Evolutionary conservation across 1,140 invertebrate species (phyloP), one percentile per base, ranked within the genome.

Genomic region (Ylistrum balloti): DNA sequence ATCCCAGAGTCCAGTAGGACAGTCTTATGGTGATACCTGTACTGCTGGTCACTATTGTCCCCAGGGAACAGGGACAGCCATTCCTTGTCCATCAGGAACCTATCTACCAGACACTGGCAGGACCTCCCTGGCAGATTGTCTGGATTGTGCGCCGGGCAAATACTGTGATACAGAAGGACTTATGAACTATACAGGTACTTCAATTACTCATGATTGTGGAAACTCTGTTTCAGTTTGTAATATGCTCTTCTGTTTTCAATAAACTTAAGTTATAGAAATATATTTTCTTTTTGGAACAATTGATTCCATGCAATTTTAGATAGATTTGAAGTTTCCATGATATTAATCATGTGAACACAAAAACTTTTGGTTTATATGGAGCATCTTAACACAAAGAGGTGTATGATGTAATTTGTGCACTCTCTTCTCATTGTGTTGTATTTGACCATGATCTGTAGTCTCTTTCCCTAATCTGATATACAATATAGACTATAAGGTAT

Each of bases 1-100:
- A 74, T 85, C 90, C 7, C 92, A 91, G 33, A 94, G 93, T 56
- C 95, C 95, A 41, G 92, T 90, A 48, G 85, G 88, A 87, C 91
- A 94, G 88, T 33, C 90, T 10, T 95, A 95, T 90, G 95, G 95
- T 11, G 95, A 95, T 90, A 91, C 93, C 85, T 96, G 95, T 90
- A 92, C 93, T 13, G 90, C 91, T n/a, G 95, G 95, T 33, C 92
- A 94, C 90, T 96, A 95, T 91, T 96, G 95, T 91, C 95, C 94
- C 15, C 85, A 74, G 35, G 94, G 94, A 0, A 95, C 94, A 7
- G 94, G 93, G 7, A 93, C 91, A 13, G 94, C 95, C 13, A 88
- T 93, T 0, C 92, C 94, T 13, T 96, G 95, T 90, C 95, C 94
- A 15, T 38, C 89, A 10, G 95, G 95, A 22, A 95, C 94, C 0